Evolutionary conservation across 2,797 vertebrate species (phyloP), one percentile per base, ranked within the genome.

Genomic region (Pantherophis vulpinus): DNA sequence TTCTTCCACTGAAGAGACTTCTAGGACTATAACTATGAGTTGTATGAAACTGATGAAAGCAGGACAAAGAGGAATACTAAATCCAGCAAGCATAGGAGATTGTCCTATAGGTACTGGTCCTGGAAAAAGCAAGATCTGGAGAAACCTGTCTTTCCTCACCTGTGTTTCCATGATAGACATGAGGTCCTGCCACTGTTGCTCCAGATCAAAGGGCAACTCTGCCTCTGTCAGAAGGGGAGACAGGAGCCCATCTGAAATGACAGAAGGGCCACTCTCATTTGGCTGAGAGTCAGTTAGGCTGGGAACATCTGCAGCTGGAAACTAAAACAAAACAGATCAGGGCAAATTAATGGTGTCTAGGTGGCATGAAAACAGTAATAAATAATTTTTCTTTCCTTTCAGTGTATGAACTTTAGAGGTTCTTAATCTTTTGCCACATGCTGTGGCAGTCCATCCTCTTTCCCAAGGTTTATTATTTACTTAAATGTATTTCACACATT

Each of bases 81-180:
- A 92, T n/a, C 66, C 51, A 32, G 74, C 25, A 70, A 74, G 5
- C 12, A 25, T n/a, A 88, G 74, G 86, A n/a, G 54, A 66, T 66
- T 66, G 12, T 66, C 61, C 27, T 66, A 66, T n/a, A 47, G 86
- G 79, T n/a, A 8, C 27, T 58, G 59, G 20, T 55, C 54, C 55
- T 47, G 88, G 47, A 79, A 88, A 66, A 91, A 56, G 18, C 4
- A 0, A 32, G 47, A 5, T 66, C 27, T 12, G 61, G 58, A 51
- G 9, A 27, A 74, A 79, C 95, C 59, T 94, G 42, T 42, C 55
- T n/a, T 66, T 88, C 90, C 92, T 93, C 90, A 99, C 99, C 98
- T 99, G 99, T 95, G 99, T 98, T 96, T 99, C 99, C 99, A 99
- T 99, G 97, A 99, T 99, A 94, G 99, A 99, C 99, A 99, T 99